Conservation (phyloP, 2,113 vertebrate species). For the Cygnus buccinator region DNA sequence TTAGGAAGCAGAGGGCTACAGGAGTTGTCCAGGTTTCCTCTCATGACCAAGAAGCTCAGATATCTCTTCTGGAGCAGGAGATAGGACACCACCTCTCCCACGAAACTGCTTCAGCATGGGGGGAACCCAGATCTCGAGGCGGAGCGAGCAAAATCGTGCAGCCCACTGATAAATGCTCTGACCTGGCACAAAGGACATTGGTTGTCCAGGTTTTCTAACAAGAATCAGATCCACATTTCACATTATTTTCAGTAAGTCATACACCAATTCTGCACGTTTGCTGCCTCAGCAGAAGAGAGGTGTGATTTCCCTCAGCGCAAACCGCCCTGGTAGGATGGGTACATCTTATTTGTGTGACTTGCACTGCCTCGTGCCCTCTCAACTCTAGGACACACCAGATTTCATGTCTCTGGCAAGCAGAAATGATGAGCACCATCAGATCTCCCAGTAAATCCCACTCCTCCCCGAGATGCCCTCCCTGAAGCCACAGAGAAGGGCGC, state of each 20-base stretch:
- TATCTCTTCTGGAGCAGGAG: not conserved
- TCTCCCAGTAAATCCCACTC: not conserved
- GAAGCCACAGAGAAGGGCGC: constrained; percentile 34
- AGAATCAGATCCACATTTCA: not conserved
- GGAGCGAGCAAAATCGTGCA: not conserved
- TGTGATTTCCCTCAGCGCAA: not conserved
- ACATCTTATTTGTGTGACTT: not conserved
- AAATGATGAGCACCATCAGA: constrained; percentile 10
- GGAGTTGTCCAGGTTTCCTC: not conserved
- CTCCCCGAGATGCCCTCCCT: not conserved
- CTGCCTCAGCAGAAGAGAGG: not conserved
- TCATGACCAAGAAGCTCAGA: not conserved
- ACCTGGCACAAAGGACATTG: not conserved
- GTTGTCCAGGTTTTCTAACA: not conserved
- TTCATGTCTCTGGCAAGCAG: not conserved
- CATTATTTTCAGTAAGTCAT: not conserved
- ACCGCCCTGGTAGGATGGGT: not conserved
- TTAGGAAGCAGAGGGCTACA: not conserved
- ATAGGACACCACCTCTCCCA: not conserved
- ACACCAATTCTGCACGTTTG: not conserved
- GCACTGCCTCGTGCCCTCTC: not conserved
- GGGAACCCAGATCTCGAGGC: not conserved
- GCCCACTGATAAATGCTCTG: not conserved
- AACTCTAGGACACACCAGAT: not conserved
- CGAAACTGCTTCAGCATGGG: not conserved